Evolutionary conservation across 30 jellyfish, hydroid and myxozoan genomes (phyloP).

Genomic region (Aurelia aurita complex sp. Pacific): DNA sequence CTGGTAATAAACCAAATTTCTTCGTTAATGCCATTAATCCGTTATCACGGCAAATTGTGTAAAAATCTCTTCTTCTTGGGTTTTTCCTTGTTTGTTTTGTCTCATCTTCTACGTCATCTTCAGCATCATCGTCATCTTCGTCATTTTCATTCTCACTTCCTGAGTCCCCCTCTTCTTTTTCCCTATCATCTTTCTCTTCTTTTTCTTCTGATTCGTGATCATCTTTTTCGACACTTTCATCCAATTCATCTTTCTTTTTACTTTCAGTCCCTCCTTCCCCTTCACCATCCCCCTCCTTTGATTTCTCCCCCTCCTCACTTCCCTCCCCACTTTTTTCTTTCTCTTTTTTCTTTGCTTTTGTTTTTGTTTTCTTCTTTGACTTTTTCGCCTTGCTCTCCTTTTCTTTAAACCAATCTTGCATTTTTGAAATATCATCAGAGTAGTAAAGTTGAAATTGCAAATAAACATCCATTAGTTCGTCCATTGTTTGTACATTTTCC

Average conservation of each 20-base stretch:
- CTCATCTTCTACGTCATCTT: conserved; percentile 44
- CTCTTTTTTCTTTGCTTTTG: not conserved
- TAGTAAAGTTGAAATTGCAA: conserved; percentile 88
- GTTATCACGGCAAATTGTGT: conserved; percentile 83
- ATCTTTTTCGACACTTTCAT: conserved; percentile 15
- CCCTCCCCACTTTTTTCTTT: not conserved
- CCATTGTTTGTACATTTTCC: conserved; percentile 79
- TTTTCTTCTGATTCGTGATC: conserved; percentile 1
- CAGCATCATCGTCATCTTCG: conserved; percentile 58
- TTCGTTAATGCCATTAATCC: conserved; percentile 81
- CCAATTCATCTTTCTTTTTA: conserved; percentile 40
- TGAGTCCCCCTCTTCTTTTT: conserved; percentile 38
- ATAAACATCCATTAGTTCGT: conserved; percentile 94
- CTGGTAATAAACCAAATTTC: conserved; percentile 87
- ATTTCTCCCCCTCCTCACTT: too few species aligned
- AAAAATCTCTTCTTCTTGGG: conserved; percentile 90
- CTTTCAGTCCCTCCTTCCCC: conserved; percentile 7
- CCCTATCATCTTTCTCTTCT: conserved; percentile 22
- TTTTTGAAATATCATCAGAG: conserved; percentile 73
- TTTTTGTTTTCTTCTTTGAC: conserved; percentile 13
- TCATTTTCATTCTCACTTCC: conserved; percentile 62
- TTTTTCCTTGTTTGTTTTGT: conserved; percentile 60
- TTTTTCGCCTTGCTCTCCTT: conserved; percentile 40
- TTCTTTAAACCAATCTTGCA: conserved; percentile 81
- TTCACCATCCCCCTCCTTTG: not conserved